Percentiles rank a stretch among this genome's conserved stretches.
Conservation (phyloP, 2,888 invertebrate species). For the Matsumyia berberina region DNA sequence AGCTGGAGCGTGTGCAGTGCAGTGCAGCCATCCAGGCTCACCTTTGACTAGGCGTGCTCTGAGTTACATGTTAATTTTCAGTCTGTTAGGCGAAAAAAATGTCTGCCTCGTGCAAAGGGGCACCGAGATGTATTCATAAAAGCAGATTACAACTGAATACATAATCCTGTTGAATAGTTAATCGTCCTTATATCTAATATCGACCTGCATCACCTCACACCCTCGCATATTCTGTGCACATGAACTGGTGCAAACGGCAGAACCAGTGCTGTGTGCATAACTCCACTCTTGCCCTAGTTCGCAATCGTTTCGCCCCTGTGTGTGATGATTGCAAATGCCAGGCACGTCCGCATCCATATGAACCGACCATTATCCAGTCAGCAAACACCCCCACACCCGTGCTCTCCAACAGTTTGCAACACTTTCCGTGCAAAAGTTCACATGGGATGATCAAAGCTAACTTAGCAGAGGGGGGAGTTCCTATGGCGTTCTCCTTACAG, state of each 20-base stretch:
- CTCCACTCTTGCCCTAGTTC: slow-evolving; percentile 64
- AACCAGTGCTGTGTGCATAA: slow-evolving; percentile 61
- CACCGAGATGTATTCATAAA: slow-evolving; percentile 70
- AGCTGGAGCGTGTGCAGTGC: slow-evolving; percentile 32
- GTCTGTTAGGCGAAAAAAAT: slow-evolving; percentile 36
- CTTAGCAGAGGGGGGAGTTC: slow-evolving; percentile 6
- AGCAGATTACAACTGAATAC: slow-evolving; percentile 75
- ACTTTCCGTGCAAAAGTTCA: slow-evolving; percentile 57
- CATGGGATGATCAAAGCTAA: slow-evolving; percentile 68
- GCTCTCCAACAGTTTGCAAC: slow-evolving; percentile 3
- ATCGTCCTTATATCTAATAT: slow-evolving; percentile 75
- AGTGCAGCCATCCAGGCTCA: slow-evolving; percentile 24
- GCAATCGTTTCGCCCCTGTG: slow-evolving; percentile 64
- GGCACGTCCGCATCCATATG: slow-evolving; percentile 75
- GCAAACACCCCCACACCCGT: slow-evolving; percentile 67
- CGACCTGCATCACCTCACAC: slow-evolving; percentile 62
- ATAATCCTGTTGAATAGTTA: slow-evolving; percentile 76
- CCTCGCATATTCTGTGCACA: slow-evolving; percentile 37
- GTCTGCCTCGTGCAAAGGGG: slow-evolving; percentile 28
- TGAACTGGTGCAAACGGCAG: slow-evolving; percentile 63
- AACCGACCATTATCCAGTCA: slow-evolving; percentile 77
- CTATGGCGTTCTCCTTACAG: slow-evolving; percentile 61
- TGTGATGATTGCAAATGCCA: slow-evolving; percentile 72
- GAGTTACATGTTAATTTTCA: slow-evolving; percentile 66
- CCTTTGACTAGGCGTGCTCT: slow-evolving; percentile 59